Conservation (phyloP, 2,797 vertebrate species). For the Pteropus rufus region DNA sequence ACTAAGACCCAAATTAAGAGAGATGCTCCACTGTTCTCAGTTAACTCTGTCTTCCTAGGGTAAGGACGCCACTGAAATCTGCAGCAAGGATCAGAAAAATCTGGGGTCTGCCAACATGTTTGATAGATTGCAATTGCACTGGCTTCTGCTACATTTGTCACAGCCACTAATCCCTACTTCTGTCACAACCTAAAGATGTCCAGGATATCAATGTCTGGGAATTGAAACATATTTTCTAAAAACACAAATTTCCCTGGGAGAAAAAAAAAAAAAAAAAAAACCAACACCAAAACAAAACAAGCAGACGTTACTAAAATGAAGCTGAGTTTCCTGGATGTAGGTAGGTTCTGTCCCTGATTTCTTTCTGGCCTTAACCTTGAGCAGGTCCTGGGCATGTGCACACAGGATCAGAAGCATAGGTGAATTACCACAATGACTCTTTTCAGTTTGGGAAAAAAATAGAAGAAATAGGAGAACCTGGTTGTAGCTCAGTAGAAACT, state of each 20-base stretch:
- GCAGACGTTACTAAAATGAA: constrained; percentile 29
- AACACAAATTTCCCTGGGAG: background rate
- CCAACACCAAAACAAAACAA: background rate
- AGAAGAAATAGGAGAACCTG: constrained; percentile 75
- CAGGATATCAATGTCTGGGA: constrained; percentile 10
- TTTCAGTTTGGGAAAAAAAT: constrained; percentile 61
- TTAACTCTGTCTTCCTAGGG: background rate
- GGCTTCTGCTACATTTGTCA: constrained; percentile 36
- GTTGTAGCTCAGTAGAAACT: constrained; percentile 65
- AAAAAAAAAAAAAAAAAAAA: background rate
- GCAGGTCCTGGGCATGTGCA: constrained; percentile 31
- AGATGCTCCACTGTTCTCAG: background rate
- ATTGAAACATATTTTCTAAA: constrained; percentile 45
- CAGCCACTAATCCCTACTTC: background rate
- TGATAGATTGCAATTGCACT: background rate
- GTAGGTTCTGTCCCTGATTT: background rate
- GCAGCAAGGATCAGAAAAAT: background rate
- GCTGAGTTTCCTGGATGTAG: background rate
- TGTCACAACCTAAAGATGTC: constrained; percentile 38
- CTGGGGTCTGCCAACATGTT: background rate
- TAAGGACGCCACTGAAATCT: background rate
- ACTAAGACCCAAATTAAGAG: constrained; percentile 13
- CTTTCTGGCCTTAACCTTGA: constrained; percentile 50
- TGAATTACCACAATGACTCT: constrained; percentile 56
- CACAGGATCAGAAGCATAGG: constrained; percentile 24